These are phyloP conservation scores for Metellina segmentata DNA, from an alignment of 2,888 invertebrate genomes.

Conservation along the genomic window DNA sequence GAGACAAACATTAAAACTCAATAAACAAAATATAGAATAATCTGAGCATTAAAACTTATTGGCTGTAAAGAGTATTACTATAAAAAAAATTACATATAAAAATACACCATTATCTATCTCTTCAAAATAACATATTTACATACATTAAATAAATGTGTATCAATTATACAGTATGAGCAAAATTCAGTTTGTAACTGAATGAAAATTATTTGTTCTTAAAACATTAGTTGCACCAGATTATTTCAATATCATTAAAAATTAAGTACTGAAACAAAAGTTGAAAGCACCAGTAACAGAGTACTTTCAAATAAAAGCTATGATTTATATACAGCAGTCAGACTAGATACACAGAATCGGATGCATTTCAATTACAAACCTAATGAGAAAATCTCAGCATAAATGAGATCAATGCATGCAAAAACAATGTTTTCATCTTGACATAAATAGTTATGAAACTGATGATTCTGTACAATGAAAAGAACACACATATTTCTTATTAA, in stretches of 20 bases:
- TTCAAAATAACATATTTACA: not conserved
- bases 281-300: constrained; percentile 3
- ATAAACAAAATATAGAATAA: not conserved
- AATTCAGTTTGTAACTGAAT: constrained; percentile 3
- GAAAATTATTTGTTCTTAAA: constrained; percentile 2
- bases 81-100: not conserved
- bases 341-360: not conserved
- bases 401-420: not conserved
- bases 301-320: constrained; percentile 1
- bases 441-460: not conserved
- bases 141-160: not conserved
- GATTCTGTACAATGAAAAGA: not conserved
- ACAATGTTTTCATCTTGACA: not conserved
- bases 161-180: not conserved
- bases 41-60: not conserved
- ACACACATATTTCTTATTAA: not conserved
- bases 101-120: not conserved
- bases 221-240: not conserved
- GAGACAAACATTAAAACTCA: not conserved
- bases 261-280: constrained; percentile 11
- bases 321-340: constrained; percentile 29
- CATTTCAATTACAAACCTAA: not conserved
- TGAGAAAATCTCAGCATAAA: not conserved
- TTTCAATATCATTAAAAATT: constrained; percentile 4
- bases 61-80: not conserved